Evolutionary conservation across 2,888 invertebrate genomes (phyloP), one percentile per base, ranked within the genome.

Genomic region (Heliconius aoede): DNA sequence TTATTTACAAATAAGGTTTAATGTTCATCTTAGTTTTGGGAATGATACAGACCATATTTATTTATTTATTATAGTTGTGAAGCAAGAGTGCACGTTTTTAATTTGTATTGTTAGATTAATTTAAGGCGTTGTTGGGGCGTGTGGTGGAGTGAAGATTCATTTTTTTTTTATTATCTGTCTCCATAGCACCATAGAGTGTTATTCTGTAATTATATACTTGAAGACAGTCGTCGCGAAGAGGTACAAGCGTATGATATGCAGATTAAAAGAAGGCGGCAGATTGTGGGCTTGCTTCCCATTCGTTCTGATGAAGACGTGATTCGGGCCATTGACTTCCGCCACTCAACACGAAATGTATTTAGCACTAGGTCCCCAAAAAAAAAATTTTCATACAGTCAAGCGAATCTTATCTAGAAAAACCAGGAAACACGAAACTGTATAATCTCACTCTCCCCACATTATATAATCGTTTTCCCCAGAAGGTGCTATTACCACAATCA

Each of bases 401-500:
- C 15, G 26, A 24, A 60, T 13, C 13, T 58, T 24, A 24, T 24
- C 24, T 0, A 18, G 7, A 36, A 36, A 65, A 36, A 18, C 1
- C 36, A 13, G 36, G 36, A 65, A 36, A 40, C 8, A 15, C 36
- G n/a, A 65, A 18, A 40, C 65, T 65, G 24, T 65, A 65, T 36
- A 62, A 32, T 62, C 21, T n/a, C n/a, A 8, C n/a, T 4, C 3
- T 9, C n/a, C 30, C 32, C 32, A n/a, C n/a, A 32, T 32, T 32
- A 8, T 62, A 62, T n/a, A 62, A 32, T 28, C 28, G 46, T 69
- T 69, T 51, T 30, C 30, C 69, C 65, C 30, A n/a, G 69, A 28
- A 68, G 69, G 24, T 68, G 26, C 18, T 69, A 71, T 77, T 65
- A 69, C 65, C 73, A 77, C 77, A 74, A 74, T 68, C 60, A 79